Evolutionary conservation across 1,140 invertebrate genomes (phyloP).

Genomic region (Nautilus pompilius): DNA sequence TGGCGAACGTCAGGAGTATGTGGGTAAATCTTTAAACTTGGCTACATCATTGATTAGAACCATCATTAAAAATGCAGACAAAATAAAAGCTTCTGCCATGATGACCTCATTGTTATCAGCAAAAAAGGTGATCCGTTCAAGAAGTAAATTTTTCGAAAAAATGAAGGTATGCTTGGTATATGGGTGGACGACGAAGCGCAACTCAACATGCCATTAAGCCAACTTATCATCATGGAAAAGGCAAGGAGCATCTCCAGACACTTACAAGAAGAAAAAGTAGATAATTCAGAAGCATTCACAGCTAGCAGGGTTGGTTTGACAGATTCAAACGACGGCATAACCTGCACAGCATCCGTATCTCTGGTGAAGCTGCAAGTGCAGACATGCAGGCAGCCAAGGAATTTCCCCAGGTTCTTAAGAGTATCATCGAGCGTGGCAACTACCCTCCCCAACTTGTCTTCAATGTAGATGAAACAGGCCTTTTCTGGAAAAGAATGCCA

Average conservation of each 20-base stretch:
- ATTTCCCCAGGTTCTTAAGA: background rate
- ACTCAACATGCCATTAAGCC: background rate
- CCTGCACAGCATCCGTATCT: background rate
- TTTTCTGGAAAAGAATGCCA: too few species aligned
- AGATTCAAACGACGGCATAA: background rate
- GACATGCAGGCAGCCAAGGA: background rate
- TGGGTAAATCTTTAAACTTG: background rate
- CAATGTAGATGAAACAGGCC: too few species aligned
- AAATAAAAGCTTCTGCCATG: background rate
- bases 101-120: background rate
- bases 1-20: background rate
- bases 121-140: background rate
- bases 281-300: background rate
- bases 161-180: background rate
- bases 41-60: too few species aligned
- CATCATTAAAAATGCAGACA: background rate
- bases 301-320: background rate
- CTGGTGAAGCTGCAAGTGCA: background rate
- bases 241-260: background rate
- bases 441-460: too few species aligned
- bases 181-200: background rate
- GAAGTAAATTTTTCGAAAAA: background rate
- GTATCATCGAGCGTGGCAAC: too few species aligned
- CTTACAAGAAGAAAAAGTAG: background rate
- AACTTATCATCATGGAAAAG: background rate